phyloP scores from a whole-genome alignment of 2,797 vertebrate genomes.

The Stomatorhinus walkeri region DNA sequence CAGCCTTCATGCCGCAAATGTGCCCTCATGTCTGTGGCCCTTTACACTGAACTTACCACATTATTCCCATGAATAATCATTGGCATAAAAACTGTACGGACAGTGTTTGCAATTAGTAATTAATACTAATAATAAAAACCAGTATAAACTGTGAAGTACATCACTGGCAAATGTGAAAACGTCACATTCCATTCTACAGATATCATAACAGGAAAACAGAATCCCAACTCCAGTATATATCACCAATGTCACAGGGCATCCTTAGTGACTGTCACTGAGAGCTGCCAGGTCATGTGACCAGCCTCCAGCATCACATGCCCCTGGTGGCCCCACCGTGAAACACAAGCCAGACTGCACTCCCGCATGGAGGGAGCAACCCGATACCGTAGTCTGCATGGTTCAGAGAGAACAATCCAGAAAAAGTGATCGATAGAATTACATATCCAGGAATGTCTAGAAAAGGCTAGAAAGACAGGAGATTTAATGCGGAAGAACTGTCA shows the following conservation, averaged over 20 bases:
- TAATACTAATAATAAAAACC: background rate
- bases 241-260: background rate
- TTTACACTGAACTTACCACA: background rate
- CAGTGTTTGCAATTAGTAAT: background rate
- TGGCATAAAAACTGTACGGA: background rate
- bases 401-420: background rate
- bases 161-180: background rate
- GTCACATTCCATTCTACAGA: background rate
- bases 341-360: background rate
- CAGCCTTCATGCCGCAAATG: background rate
- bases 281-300: background rate
- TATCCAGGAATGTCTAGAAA: background rate
- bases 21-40: background rate
- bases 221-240: background rate
- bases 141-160: background rate
- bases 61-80: background rate
- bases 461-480: background rate
- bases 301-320: background rate
- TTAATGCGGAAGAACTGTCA: background rate
- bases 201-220: background rate
- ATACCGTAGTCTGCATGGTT: background rate
- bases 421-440: background rate
- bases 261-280: background rate
- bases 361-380: background rate
- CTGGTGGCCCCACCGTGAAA: background rate